These are phyloP conservation scores for Phaedon cochleariae DNA, from an alignment of 2,888 invertebrate genomes.

Conservation along the genomic window DNA sequence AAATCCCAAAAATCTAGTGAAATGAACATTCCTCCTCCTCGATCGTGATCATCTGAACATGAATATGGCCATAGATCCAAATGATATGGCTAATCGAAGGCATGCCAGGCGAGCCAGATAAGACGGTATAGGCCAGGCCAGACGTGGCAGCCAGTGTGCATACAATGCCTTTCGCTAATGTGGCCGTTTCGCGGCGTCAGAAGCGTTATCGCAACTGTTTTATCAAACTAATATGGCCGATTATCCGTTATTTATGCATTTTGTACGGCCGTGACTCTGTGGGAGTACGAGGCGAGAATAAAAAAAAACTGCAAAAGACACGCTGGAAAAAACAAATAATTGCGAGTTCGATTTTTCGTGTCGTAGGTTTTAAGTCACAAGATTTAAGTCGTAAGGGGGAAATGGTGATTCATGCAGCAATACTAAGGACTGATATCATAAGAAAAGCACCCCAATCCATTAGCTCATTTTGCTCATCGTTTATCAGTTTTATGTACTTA, in stretches of 20 bases:
- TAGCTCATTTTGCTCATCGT: too few relatives aligned
- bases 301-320: background rate
- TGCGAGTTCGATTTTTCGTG: too few relatives aligned
- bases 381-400: too few relatives aligned
- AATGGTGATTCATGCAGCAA: too few relatives aligned
- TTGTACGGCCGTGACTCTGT: background rate
- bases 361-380: too few relatives aligned
- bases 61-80: too few relatives aligned
- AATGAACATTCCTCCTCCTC: too few relatives aligned
- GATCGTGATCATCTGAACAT: too few relatives aligned
- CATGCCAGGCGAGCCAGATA: background rate
- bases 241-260: conserved; percentile 13
- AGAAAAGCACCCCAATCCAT: too few relatives aligned
- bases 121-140: background rate
- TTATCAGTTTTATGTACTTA: too few relatives aligned
- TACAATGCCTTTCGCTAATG: conserved; percentile 32
- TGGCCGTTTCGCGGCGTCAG: conserved; percentile 16
- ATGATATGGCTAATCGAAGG: background rate
- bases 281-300: background rate
- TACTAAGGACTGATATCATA: too few relatives aligned
- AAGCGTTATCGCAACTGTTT: conserved; percentile 21
- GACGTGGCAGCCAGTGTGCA: conserved; percentile 18
- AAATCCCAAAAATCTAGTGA: too few relatives aligned
- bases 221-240: conserved; percentile 22
- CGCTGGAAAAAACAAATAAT: background rate